Percentiles rank a stretch among this genome's conserved stretches.
phyloP scores from a whole-genome alignment of 2,113 vertebrate species.

The Prunella himalayana region DNA sequence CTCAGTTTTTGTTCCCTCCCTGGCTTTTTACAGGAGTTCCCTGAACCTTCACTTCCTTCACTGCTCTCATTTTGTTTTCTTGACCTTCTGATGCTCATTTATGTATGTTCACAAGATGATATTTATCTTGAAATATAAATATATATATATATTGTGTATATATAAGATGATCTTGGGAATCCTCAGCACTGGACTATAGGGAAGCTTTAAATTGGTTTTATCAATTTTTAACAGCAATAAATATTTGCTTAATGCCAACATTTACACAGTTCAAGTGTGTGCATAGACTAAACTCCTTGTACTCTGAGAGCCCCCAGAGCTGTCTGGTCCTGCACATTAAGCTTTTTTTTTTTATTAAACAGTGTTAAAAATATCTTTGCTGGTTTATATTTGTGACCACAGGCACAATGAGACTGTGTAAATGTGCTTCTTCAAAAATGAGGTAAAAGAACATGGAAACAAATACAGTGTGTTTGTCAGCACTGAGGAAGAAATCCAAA shows the following conservation, averaged over 20 bases:
- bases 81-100: neutral
- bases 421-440: neutral
- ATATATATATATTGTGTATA: neutral
- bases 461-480: neutral
- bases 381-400: neutral
- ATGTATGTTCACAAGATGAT: neutral
- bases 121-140: neutral
- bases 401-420: neutral
- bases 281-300: neutral
- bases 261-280: neutral
- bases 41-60: neutral
- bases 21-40: neutral
- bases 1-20: neutral
- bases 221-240: neutral
- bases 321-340: neutral
- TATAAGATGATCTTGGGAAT: neutral
- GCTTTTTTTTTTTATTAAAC: neutral
- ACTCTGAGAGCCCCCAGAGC: neutral
- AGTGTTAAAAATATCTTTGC: neutral
- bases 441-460: accelerated
- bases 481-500: neutral
- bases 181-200: neutral
- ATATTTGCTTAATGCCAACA: neutral
- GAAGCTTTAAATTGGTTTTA: neutral
- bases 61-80: neutral